Evolutionary conservation across 30 jellyfish, hydroid and myxozoan species (phyloP).

Genomic region (Hydra vulgaris): DNA sequence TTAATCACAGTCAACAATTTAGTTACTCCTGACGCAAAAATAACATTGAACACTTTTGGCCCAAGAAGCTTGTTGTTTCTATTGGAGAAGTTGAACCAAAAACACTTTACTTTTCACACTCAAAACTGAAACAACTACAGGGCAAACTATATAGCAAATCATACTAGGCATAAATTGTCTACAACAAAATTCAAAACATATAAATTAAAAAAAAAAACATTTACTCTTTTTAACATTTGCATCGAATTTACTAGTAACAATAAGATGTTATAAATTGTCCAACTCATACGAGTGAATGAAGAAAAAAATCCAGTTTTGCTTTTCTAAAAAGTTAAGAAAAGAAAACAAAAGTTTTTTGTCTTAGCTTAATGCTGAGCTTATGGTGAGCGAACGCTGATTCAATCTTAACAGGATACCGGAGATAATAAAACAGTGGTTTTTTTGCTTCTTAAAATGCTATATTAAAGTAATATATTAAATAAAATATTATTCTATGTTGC

Average conservation of each 20-base stretch:
- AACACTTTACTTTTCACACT: neutral
- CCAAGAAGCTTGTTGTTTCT: neutral
- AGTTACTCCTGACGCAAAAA: neutral
- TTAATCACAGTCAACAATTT: neutral
- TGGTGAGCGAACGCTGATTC: no score
- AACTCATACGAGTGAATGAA: no score
- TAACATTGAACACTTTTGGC: neutral
- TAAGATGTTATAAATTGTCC: no score
- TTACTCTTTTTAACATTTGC: neutral
- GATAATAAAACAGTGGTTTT: no score
- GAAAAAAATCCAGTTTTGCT: no score
- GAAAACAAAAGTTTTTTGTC: no score
- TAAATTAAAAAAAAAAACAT: neutral
- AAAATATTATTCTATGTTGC: no score
- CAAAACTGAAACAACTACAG: neutral
- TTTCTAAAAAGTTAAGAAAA: no score
- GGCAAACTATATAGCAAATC: neutral
- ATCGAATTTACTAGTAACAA: neutral
- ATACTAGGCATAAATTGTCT: neutral
- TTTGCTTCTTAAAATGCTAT: no score
- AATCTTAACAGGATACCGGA: no score
- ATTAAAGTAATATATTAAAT: no score
- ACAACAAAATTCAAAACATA: neutral
- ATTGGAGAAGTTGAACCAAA: neutral
- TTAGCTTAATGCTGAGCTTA: no score